Conservation (phyloP, 2,888 invertebrate genomes). For the Phaedon cochleariae region DNA sequence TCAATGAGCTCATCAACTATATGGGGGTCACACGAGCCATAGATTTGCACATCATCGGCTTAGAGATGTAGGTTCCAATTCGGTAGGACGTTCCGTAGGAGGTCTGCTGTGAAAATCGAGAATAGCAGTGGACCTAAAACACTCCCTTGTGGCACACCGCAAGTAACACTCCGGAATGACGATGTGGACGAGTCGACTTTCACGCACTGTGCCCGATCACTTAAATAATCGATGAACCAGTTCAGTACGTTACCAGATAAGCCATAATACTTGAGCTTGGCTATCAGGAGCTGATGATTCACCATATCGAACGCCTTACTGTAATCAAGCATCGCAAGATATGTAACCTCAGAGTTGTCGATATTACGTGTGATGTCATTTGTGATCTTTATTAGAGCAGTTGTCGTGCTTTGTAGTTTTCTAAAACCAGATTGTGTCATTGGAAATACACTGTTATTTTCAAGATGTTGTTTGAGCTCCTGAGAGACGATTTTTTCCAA, state of each 20-base stretch:
- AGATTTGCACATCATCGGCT: no score
- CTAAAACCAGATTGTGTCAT: slow-evolving; percentile 15
- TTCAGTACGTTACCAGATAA: no score
- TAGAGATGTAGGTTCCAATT: no score
- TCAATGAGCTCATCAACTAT: no score
- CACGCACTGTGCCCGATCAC: neutral
- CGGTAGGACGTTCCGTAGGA: no score
- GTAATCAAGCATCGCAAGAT: slow-evolving; percentile 4
- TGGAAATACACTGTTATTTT: neutral
- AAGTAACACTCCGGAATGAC: no score
- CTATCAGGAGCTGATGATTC: neutral
- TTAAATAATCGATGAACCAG: neutral
- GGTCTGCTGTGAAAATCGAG: no score
- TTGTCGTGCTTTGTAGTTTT: neutral
- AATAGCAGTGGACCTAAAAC: neutral
- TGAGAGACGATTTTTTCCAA: slow-evolving; percentile 1
- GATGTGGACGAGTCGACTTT: no score
- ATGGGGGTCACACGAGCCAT: no score
- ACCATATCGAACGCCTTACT: slow-evolving; percentile 16
- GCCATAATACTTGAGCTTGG: no score
- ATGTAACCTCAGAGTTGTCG: slow-evolving; percentile 8
- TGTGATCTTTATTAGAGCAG: slow-evolving; percentile 12
- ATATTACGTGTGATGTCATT: slow-evolving; percentile 12
- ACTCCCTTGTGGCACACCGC: slow-evolving; percentile 2
- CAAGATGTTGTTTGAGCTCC: neutral